Conservation (phyloP, 2,888 invertebrate species). For the Steinernema scapterisci region DNA sequence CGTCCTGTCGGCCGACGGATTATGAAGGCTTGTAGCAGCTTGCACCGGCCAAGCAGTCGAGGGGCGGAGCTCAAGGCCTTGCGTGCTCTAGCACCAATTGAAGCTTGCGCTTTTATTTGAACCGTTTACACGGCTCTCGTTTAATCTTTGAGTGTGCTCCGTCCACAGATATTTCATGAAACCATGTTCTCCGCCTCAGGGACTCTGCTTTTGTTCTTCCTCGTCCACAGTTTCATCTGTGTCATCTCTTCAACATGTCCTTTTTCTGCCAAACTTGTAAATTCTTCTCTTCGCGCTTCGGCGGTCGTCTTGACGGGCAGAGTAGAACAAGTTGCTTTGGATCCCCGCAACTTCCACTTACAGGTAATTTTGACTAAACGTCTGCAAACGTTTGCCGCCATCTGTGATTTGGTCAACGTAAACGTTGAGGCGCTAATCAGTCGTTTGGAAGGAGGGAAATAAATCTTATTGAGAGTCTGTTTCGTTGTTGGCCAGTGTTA, state of each 20-base stretch:
- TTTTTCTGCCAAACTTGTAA: background rate
- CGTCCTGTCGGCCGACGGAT: conserved; percentile 1
- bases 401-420: no score
- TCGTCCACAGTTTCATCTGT: background rate
- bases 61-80: conserved; percentile 12
- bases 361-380: background rate
- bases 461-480: background rate
- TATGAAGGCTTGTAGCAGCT: conserved; percentile 5
- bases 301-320: background rate
- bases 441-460: background rate
- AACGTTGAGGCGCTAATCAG: background rate
- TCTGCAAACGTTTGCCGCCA: no score
- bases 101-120: conserved; percentile 26
- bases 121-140: background rate
- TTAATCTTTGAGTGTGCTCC: background rate
- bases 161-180: background rate
- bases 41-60: background rate
- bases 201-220: background rate
- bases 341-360: conserved; percentile 6
- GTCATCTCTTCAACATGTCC: background rate
- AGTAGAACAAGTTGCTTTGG: background rate
- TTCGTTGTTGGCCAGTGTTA: background rate
- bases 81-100: conserved; percentile 31
- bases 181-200: background rate
- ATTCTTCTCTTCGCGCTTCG: background rate